Evolutionary conservation across 2,888 invertebrate genomes (phyloP).

Genomic region (Dioctria linearis): DNA sequence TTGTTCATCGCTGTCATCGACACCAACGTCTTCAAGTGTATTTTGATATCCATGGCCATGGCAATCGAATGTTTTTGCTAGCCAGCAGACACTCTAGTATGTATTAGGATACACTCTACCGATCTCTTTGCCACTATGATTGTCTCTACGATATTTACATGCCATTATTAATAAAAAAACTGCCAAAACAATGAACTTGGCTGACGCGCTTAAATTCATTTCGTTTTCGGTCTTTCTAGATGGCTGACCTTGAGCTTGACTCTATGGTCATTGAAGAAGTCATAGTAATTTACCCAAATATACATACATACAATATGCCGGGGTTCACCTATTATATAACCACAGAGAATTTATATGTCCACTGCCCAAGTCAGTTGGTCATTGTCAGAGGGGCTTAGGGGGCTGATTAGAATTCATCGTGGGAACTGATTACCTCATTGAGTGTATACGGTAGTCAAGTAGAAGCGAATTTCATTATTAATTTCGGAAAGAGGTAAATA

Average conservation of each 20-base stretch:
- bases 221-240: constrained; percentile 21
- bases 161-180: not conserved
- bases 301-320: not conserved
- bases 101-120: too few relatives aligned
- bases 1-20: not conserved
- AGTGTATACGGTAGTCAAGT: not conserved
- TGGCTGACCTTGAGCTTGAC: constrained; percentile 42
- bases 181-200: constrained; percentile 29
- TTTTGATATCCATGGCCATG: not conserved
- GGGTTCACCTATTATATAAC: not conserved
- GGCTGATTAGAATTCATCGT: not conserved
- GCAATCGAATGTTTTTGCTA: too few relatives aligned
- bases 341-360: not conserved
- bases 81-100: too few relatives aligned
- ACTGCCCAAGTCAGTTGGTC: not conserved
- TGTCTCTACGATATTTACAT: not conserved
- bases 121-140: not conserved
- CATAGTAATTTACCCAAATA: not conserved
- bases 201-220: constrained; percentile 12
- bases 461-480: not conserved
- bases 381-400: not conserved
- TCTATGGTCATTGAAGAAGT: constrained; percentile 24
- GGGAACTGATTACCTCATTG: constrained; percentile 2
- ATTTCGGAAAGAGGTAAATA: not conserved
- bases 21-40: not conserved